These are phyloP conservation scores for Lochmaea capreae DNA, from an alignment of 2,888 invertebrate species.

Conservation along the genomic window DNA sequence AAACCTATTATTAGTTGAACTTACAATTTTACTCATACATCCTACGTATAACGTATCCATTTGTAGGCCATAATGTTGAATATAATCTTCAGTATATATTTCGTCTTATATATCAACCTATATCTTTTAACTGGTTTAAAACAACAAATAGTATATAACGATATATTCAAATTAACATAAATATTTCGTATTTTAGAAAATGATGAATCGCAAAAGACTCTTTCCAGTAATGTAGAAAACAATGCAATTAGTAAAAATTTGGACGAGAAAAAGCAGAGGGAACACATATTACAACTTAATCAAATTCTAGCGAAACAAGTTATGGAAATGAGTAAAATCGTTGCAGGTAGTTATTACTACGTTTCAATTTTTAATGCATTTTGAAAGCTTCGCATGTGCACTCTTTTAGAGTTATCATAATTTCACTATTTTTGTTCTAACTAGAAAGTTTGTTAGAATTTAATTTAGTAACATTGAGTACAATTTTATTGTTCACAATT, in stretches of 20 bases:
- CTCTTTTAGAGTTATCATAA: not conserved
- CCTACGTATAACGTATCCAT: too few relatives aligned
- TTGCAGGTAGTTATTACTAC: conserved; percentile 81
- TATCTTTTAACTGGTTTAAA: too few relatives aligned
- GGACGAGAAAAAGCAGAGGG: conserved; percentile 88
- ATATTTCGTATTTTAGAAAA: conserved; percentile 50
- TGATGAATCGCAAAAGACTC: conserved; percentile 53
- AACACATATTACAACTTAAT: conserved; percentile 89
- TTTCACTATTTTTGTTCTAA: conserved; percentile 29
- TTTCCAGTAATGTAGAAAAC: conserved; percentile 60
- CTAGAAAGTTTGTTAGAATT: conserved; percentile 36
- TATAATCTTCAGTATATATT: too few relatives aligned
- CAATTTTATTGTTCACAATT: too few relatives aligned
- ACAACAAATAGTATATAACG: too few relatives aligned
- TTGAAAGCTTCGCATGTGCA: not conserved
- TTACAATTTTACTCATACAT: too few relatives aligned
- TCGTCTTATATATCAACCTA: too few relatives aligned
- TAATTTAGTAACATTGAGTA: conserved; percentile 17
- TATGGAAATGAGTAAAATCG: conserved; percentile 94
- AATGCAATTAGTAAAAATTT: conserved; percentile 66
- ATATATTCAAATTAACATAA: too few relatives aligned
- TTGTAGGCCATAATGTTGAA: too few relatives aligned
- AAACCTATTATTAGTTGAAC: too few relatives aligned
- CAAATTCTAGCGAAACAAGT: conserved; percentile 94
- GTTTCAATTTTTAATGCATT: conserved; percentile 1